Percentiles rank a stretch among this genome's conserved stretches.
phyloP scores from a whole-genome alignment of 1,140 invertebrate genomes.

The Drosophila biarmipes region DNA sequence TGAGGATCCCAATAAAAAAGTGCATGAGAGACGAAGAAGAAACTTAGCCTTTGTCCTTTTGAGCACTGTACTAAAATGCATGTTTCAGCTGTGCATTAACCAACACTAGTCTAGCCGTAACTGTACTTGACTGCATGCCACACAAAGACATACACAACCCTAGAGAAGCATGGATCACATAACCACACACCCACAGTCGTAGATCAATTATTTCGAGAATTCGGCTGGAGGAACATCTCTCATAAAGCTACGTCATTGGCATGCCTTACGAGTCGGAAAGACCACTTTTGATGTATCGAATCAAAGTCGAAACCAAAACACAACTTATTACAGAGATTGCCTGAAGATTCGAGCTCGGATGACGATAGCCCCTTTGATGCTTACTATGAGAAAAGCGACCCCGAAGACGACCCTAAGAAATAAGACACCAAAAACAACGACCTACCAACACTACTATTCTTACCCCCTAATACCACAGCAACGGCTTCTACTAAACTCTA shows the following conservation, averaged over 20 bases:
- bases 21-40: conserved; percentile 22
- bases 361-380: conserved; percentile 84
- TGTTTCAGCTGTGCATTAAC: conserved; percentile 41
- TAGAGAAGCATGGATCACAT: conserved; percentile 31
- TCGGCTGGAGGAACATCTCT: conserved; percentile 46
- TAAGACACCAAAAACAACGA: conserved; percentile 41
- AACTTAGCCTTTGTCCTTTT: conserved; percentile 17
- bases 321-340: conserved; percentile 80
- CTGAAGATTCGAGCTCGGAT: conserved; percentile 83
- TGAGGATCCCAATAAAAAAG: conserved; percentile 21
- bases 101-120: conserved; percentile 31
- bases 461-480: conserved; percentile 27
- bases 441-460: conserved; percentile 28
- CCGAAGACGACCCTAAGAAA: conserved; percentile 73
- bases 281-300: conserved; percentile 18
- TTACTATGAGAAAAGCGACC: conserved; percentile 79
- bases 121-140: conserved; percentile 46
- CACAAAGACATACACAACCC: conserved; percentile 10
- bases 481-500: conserved; percentile 21
- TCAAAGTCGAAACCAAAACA: conserved; percentile 40
- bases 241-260: conserved; percentile 44
- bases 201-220: conserved; percentile 31
- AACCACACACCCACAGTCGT: neutral
- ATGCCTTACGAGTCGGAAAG: conserved; percentile 19
- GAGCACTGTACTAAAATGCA: conserved; percentile 38